Base-by-base conservation (phyloP, 2,113 vertebrate genomes). In the Clinocottus analis region DNA sequence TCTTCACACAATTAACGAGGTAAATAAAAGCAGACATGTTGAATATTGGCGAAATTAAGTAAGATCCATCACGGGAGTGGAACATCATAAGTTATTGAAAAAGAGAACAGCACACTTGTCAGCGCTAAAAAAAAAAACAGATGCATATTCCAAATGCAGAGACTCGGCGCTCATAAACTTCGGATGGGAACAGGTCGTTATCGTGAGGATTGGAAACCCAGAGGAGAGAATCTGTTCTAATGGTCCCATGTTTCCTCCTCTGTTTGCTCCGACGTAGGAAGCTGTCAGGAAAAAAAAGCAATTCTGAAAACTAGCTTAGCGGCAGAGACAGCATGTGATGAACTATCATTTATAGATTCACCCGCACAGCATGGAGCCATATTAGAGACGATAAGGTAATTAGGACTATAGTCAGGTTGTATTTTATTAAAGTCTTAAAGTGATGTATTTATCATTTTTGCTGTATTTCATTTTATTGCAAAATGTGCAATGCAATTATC, bases 31-130 rank as follows among this genome's bases (percentile, higher is more conserved):
- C 25, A 56, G 55, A 56, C 13, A 29, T 14, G 27, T 17, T 58
- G 6, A 58, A 58, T 29, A 29, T 58, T 58, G 55, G 55, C 2
- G 29, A 58, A 8, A 29, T 29, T 5, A 58, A 58, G 16, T 25
- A 29, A 58, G 16, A 58, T 58, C 55, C 55, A 27, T 58, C 25
- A 58, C 55, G 5, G 16, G 6, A 29, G 5, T 7, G 2, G 13
- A 58, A 29, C 27, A 13, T 58, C 27, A 33, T 27, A 2, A 27
- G 29, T 58, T 58, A 58, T 33, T 33, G 31, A 33, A 60, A 58
- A 58, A 58, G 55, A 58, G 55, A 58, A 58, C 29, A 27, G 55
- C 55, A 58, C 55, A 56, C 25, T 29, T 56, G 23, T 56, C 25
- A 53, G 51, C 4, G n/a, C 13, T 53, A 53, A 53, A 47, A 53